Conservation (phyloP, 2,888 invertebrate species). For the Xestia sexstrigata region DNA sequence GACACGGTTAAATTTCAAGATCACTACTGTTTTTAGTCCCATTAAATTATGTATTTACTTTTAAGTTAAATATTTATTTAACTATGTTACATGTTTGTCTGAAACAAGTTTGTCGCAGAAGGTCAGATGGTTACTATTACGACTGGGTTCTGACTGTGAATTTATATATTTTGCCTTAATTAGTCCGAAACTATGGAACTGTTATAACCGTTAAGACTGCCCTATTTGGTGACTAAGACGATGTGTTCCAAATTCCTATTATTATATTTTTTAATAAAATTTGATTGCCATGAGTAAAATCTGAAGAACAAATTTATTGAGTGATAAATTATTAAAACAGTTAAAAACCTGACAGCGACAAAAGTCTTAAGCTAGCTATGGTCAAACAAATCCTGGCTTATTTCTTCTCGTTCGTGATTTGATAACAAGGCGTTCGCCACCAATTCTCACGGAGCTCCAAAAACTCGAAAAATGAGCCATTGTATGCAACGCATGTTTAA, state of each 20-base stretch:
- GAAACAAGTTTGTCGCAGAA: constrained; percentile 37
- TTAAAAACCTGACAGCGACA: neutral
- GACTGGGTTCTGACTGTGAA: constrained; percentile 27
- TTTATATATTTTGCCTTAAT: neutral
- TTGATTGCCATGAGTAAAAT: neutral
- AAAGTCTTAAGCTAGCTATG: neutral
- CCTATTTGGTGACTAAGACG: too few relatives aligned
- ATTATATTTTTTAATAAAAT: neutral
- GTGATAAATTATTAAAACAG: neutral
- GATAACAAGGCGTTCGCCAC: neutral
- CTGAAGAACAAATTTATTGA: neutral
- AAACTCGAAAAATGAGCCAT: constrained; percentile 33
- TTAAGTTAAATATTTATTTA: constrained; percentile 26
- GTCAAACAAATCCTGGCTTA: neutral
- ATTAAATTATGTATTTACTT: constrained; percentile 24
- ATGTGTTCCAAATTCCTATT: too few relatives aligned
- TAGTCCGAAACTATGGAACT: neutral
- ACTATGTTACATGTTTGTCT: constrained; percentile 8
- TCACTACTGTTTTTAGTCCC: constrained; percentile 17
- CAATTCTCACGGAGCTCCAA: constrained; percentile 14
- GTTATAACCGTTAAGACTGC: too few relatives aligned
- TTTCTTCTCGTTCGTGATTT: neutral
- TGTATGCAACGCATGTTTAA: constrained; percentile 48
- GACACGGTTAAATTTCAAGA: constrained; percentile 13
- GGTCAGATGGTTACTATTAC: constrained; percentile 13